phyloP scores from a whole-genome alignment of 2,797 vertebrate genomes.

The Gymnoscopelus microlampas region DNA sequence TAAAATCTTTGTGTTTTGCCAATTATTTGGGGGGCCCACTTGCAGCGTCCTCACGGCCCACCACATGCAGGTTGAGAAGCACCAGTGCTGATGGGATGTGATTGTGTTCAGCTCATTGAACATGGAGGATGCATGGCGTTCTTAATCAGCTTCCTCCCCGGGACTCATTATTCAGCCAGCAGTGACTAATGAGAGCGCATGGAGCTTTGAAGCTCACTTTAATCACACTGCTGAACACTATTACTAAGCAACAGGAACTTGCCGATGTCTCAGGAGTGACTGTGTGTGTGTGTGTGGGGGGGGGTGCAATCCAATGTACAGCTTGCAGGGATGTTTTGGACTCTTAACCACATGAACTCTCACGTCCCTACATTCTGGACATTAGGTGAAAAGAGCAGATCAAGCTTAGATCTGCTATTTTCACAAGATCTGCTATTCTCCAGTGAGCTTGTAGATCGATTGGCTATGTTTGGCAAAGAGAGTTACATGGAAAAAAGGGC shows the following conservation, averaged over 20 bases:
- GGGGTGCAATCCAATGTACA: slow-evolving; percentile 33
- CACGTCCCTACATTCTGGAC: no score
- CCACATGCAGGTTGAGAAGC: neutral
- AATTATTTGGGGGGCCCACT: no score
- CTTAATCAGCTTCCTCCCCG: slow-evolving; percentile 79
- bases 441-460: no score
- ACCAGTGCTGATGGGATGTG: neutral
- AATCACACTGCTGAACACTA: slow-evolving; percentile 78
- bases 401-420: no score
- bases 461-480: no score
- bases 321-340: slow-evolving; percentile 1
- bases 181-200: slow-evolving; percentile 78
- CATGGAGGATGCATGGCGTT: slow-evolving; percentile 64
- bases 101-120: slow-evolving; percentile 48
- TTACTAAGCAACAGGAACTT: slow-evolving; percentile 86
- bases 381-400: no score
- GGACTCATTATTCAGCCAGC: slow-evolving; percentile 83
- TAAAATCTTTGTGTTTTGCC: no score
- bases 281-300: slow-evolving; percentile 18
- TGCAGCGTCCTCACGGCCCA: no score
- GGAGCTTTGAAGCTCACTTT: slow-evolving; percentile 85
- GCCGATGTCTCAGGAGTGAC: slow-evolving; percentile 71
- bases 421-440: no score
- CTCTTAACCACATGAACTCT: no score
- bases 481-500: no score